These are phyloP conservation scores for Silurus lanzhouensis DNA, from an alignment of 2,797 vertebrate genomes.

Conservation along the genomic window DNA sequence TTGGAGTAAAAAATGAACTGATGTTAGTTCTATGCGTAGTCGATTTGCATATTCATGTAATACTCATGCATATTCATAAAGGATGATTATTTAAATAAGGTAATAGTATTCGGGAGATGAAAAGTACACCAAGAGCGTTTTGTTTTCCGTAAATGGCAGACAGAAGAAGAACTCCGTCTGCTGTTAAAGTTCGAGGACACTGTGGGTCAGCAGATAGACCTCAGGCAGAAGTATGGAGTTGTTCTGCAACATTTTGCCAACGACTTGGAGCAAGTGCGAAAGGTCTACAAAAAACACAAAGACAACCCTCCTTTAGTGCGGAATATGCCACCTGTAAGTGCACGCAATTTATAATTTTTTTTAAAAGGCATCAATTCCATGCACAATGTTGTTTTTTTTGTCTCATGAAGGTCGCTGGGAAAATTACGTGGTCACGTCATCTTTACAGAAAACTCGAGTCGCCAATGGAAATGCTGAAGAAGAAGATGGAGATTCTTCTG, in stretches of 20 bases:
- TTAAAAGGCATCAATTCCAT: no score
- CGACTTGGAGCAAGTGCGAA: constrained; percentile 78
- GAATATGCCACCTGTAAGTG: constrained; percentile 79
- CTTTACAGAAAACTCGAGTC: constrained; percentile 80
- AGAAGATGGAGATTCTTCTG: constrained; percentile 75
- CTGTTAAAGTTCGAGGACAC: constrained; percentile 73
- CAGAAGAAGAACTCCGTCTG: constrained; percentile 75
- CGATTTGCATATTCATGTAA: no score
- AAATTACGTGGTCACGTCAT: constrained; percentile 81
- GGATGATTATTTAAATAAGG: no score
- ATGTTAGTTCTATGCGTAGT: no score
- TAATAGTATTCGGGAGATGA: no score
- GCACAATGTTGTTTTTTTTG: background rate
- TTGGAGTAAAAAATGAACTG: no score
- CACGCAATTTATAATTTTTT: background rate
- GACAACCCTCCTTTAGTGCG: constrained; percentile 75
- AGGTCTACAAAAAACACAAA: constrained; percentile 77
- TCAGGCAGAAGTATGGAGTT: constrained; percentile 69
- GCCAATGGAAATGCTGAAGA: constrained; percentile 81
- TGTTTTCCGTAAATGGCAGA: constrained; percentile 63
- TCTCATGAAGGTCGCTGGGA: constrained; percentile 74
- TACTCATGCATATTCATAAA: no score
- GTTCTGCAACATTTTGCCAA: constrained; percentile 75
- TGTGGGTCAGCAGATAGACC: constrained; percentile 69
- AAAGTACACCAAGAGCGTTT: no score